Evolutionary conservation across 2,888 invertebrate species (phyloP).

Genomic region (Morpho helenor): DNA sequence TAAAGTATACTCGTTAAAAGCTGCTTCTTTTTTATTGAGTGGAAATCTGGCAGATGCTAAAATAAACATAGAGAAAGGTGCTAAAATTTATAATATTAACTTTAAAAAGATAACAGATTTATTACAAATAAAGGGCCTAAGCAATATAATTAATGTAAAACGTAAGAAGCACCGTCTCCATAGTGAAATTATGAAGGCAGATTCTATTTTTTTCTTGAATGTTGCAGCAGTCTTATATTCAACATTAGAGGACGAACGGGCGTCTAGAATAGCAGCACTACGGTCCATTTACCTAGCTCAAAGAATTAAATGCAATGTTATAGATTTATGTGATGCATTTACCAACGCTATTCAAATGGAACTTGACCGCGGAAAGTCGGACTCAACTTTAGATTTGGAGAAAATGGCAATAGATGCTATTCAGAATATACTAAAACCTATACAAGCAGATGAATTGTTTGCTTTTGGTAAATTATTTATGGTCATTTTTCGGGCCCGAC

Average conservation of each 20-base stretch:
- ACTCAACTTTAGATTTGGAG: constrained; percentile 55
- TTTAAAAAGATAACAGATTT: constrained; percentile 47
- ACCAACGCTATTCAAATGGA: constrained; percentile 68
- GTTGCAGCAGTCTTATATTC: constrained; percentile 54
- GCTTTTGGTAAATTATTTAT: constrained; percentile 65
- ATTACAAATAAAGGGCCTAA: constrained; percentile 40
- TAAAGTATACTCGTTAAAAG: constrained; percentile 54
- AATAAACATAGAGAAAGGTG: constrained; percentile 49
- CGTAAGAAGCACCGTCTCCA: constrained; percentile 43
- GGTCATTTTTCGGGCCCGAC: constrained; percentile 60
- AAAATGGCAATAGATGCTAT: constrained; percentile 49
- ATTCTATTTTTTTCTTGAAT: constrained; percentile 63
- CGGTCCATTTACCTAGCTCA: constrained; percentile 54
- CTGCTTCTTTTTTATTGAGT: constrained; percentile 45
- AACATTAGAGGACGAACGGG: constrained; percentile 49
- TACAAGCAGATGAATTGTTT: constrained; percentile 62
- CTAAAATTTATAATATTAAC: constrained; percentile 50
- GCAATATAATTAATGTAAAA: constrained; percentile 38
- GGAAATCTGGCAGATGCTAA: constrained; percentile 48
- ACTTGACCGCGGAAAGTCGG: constrained; percentile 52
- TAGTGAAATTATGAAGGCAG: constrained; percentile 41
- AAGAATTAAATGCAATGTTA: constrained; percentile 51
- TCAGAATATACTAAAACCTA: constrained; percentile 43
- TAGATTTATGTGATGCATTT: constrained; percentile 67
- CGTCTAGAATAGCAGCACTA: constrained; percentile 45